phyloP scores from a whole-genome alignment of 2,888 invertebrate species.

The Thysanoteuthis rhombus region DNA sequence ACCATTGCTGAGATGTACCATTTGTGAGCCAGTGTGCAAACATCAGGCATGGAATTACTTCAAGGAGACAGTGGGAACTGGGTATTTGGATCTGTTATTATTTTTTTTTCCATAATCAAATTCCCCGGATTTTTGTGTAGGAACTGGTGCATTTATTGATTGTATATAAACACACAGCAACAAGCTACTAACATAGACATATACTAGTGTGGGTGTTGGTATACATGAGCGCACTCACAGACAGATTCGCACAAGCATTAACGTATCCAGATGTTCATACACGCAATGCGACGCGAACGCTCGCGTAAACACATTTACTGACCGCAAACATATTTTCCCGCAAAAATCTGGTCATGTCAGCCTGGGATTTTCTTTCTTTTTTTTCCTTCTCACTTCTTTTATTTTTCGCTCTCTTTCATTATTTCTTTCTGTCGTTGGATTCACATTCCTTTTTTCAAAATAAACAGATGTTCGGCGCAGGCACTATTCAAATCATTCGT shows the following conservation, averaged over 20 bases:
- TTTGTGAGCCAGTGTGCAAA: too few relatives aligned
- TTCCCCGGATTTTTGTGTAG: too few relatives aligned
- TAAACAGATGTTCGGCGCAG: not conserved
- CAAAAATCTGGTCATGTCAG: not conserved
- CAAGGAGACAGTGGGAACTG: too few relatives aligned
- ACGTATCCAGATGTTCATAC: not conserved
- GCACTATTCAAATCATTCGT: not conserved
- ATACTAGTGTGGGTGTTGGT: too few relatives aligned
- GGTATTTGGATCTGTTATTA: too few relatives aligned
- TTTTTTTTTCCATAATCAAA: too few relatives aligned
- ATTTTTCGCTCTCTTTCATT: not conserved
- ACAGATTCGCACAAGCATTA: too few relatives aligned
- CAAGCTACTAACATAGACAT: too few relatives aligned
- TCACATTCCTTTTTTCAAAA: not conserved
- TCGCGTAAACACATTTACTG: not conserved
- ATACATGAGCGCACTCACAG: not conserved
- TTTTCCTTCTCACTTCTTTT: not conserved
- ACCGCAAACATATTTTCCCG: not conserved
- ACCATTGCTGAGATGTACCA: too few relatives aligned
- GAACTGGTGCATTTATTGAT: too few relatives aligned
- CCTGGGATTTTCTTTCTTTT: not conserved
- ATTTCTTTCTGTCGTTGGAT: not conserved
- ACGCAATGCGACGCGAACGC: not conserved
- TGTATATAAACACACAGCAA: too few relatives aligned
- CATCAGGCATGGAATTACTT: too few relatives aligned